Percentiles rank a stretch among this genome's conserved stretches.
phyloP scores from a whole-genome alignment of 2,797 vertebrate genomes.

The Typhlichthys subterraneus region DNA sequence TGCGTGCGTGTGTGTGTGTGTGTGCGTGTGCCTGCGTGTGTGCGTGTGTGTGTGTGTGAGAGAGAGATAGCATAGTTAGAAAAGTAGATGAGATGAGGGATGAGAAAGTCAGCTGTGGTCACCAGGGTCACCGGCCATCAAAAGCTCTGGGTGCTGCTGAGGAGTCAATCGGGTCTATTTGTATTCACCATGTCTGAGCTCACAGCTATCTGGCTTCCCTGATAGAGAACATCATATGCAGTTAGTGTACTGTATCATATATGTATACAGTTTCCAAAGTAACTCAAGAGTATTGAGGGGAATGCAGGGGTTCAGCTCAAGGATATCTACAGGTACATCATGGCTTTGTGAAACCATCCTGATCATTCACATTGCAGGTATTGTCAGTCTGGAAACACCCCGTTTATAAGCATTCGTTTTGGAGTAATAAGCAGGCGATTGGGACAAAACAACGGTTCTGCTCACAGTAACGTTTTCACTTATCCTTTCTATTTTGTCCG shows the following conservation, averaged over 20 bases:
- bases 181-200: neutral
- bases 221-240: neutral
- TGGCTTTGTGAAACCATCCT: too few relatives aligned
- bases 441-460: too few relatives aligned
- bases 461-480: neutral
- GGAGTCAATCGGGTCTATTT: conserved; percentile 6
- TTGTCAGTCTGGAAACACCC: too few relatives aligned
- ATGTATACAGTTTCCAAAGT: neutral
- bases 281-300: neutral
- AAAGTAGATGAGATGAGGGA: neutral
- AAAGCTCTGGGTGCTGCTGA: conserved; percentile 5
- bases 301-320: too few relatives aligned
- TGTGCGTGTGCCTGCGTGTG: neutral
- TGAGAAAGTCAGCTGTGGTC: conserved; percentile 14
- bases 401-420: too few relatives aligned
- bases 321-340: too few relatives aligned
- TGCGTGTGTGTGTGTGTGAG: neutral
- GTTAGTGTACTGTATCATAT: too few relatives aligned
- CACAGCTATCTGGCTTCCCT: neutral
- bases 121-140: conserved; percentile 10
- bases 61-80: neutral
- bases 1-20: neutral
- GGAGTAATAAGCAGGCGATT: too few relatives aligned
- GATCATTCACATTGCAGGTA: too few relatives aligned
- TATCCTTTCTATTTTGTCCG: neutral